phyloP scores from a whole-genome alignment of 2,113 vertebrate genomes.

The Empidonax alnorum region DNA sequence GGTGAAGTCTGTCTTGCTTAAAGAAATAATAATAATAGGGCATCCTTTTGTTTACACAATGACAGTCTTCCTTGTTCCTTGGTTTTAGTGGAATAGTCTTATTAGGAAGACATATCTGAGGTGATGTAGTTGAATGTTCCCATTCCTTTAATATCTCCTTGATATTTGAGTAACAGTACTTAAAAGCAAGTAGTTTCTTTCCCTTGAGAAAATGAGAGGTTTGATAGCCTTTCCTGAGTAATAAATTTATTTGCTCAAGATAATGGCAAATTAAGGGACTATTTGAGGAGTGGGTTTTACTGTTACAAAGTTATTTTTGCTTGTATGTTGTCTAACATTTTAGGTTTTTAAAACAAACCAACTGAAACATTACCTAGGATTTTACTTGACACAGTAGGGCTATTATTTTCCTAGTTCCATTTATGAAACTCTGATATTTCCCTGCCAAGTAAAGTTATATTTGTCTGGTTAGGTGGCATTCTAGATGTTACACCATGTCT shows the following conservation, averaged over 20 bases:
- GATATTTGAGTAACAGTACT: neutral
- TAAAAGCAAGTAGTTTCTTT: neutral
- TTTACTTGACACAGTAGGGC: neutral
- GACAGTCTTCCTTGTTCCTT: neutral
- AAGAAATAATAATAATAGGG: neutral
- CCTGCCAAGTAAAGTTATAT: neutral
- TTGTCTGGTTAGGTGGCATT: neutral
- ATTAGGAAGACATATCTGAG: neutral
- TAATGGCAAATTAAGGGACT: neutral
- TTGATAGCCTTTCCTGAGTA: neutral
- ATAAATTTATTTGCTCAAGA: neutral
- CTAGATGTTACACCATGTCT: neutral
- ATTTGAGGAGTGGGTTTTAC: neutral
- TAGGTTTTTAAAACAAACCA: neutral
- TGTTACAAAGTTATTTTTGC: neutral
- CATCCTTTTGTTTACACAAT: neutral
- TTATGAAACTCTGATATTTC: neutral
- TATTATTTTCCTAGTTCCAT: neutral
- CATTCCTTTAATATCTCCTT: neutral
- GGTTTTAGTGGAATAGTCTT: neutral
- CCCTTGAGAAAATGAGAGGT: neutral
- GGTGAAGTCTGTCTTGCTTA: neutral
- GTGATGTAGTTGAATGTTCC: neutral
- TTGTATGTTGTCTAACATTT: neutral
- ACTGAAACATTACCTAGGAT: neutral